phyloP scores from a whole-genome alignment of 2,888 invertebrate species.

The Nomada hirtipes region DNA sequence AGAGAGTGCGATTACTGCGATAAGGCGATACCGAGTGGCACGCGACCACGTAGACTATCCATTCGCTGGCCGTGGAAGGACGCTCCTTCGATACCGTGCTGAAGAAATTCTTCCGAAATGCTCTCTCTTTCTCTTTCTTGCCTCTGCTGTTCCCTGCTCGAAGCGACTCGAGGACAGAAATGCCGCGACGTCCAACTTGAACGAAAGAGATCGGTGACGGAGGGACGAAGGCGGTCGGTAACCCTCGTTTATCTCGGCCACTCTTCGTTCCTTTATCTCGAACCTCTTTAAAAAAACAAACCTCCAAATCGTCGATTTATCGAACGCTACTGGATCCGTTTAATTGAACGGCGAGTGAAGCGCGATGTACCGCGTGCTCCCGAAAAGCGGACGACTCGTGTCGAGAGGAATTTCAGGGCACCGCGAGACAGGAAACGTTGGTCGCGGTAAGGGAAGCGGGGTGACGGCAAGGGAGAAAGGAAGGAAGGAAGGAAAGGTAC shows the following conservation, averaged over 20 bases:
- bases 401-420: background rate
- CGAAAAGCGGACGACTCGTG: background rate
- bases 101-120: background rate
- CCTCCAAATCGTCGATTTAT: slow-evolving; percentile 18
- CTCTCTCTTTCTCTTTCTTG: background rate
- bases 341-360: too few relatives aligned
- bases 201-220: background rate
- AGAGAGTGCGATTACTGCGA: slow-evolving; percentile 66
- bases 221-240: slow-evolving; percentile 74
- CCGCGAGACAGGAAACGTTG: too few relatives aligned
- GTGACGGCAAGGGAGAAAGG: slow-evolving; percentile 56
- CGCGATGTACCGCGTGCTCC: background rate
- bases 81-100: background rate
- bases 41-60: slow-evolving; percentile 69
- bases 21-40: slow-evolving; percentile 73
- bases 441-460: slow-evolving; percentile 14
- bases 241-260: slow-evolving; percentile 77
- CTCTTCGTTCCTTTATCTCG: slow-evolving; percentile 64
- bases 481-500: slow-evolving; percentile 55
- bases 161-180: background rate
- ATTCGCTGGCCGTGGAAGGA: slow-evolving; percentile 18
- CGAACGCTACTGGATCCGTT: slow-evolving; percentile 8
- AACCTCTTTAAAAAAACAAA: slow-evolving; percentile 69
- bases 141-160: too few relatives aligned
- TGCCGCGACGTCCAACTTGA: background rate